A percentile compares a stretch with the other conserved stretches of the same genome.
These are phyloP conservation scores for Drosophila rufa DNA, from an alignment of 1,140 invertebrate genomes.

Conservation along the genomic window DNA sequence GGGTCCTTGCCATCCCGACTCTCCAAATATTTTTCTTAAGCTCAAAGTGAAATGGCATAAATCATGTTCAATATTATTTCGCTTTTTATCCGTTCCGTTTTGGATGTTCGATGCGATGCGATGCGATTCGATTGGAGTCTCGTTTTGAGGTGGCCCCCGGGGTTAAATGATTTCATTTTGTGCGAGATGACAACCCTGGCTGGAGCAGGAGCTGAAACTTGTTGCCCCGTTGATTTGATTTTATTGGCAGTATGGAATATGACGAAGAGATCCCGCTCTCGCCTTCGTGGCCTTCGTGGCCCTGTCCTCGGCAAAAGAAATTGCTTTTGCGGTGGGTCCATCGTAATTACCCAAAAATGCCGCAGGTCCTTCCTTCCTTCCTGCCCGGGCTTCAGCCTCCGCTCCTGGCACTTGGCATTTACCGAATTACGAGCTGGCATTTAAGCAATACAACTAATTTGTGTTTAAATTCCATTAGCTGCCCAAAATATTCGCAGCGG, in stretches of 20 bases:
- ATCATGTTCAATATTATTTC: slow-evolving; percentile 71
- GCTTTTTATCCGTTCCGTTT: slow-evolving; percentile 27
- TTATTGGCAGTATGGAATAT: slow-evolving; percentile 65
- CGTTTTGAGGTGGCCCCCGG: slow-evolving; percentile 34
- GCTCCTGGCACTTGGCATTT: slow-evolving; percentile 48
- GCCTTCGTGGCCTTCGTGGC: slow-evolving; percentile 1
- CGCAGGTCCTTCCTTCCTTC: slow-evolving; percentile 26
- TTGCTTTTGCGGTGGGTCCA: slow-evolving; percentile 46
- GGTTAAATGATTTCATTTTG: slow-evolving; percentile 72
- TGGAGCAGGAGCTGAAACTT: slow-evolving; percentile 36
- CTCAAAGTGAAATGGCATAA: slow-evolving; percentile 70
- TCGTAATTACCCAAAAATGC: slow-evolving; percentile 57
- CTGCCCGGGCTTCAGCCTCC: slow-evolving; percentile 2
- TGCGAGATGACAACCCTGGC: slow-evolving; percentile 54
- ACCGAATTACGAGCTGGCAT: slow-evolving; percentile 62
- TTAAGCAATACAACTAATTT: slow-evolving; percentile 75
- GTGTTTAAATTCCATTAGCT: slow-evolving; percentile 74
- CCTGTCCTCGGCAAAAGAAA: slow-evolving; percentile 36
- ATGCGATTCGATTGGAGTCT: slow-evolving; percentile 24
- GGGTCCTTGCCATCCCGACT: slow-evolving; percentile 28
- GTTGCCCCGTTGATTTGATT: slow-evolving; percentile 68
- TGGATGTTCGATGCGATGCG: slow-evolving; percentile 10
- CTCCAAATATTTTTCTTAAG: slow-evolving; percentile 73
- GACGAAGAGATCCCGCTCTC: slow-evolving; percentile 1
- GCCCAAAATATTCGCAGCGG: slow-evolving; percentile 35